A percentile compares a stretch with the other conserved stretches of the same genome.
These are phyloP conservation scores for Papilio helenus DNA, from an alignment of 1,140 invertebrate species.

Conservation along the genomic window DNA sequence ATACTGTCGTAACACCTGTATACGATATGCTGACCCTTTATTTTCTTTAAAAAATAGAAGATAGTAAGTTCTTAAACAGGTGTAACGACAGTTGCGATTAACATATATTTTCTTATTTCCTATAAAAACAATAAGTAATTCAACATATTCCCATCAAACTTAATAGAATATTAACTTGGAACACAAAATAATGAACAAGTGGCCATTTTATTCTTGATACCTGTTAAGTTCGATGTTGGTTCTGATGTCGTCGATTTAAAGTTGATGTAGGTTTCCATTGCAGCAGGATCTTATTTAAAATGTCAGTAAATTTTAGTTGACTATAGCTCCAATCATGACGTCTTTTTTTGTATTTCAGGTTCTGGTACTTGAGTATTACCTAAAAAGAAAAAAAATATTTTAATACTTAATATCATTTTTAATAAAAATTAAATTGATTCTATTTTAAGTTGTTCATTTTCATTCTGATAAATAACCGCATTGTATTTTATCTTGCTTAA, in stretches of 20 bases:
- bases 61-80: no score
- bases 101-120: background rate
- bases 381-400: background rate
- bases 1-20: background rate
- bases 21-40: no score
- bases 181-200: background rate
- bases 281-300: background rate
- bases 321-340: background rate
- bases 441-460: background rate
- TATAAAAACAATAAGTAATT: background rate
- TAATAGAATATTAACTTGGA: background rate
- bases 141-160: background rate
- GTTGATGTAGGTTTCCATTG: background rate
- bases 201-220: background rate
- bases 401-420: background rate
- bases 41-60: no score
- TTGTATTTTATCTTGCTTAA: background rate
- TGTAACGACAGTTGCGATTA: background rate
- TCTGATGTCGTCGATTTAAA: background rate
- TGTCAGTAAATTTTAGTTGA: background rate
- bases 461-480: background rate
- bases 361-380: background rate
- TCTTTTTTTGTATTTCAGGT: background rate
- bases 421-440: background rate
- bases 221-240: background rate